These are phyloP conservation scores for Pimpla rufipes DNA, from an alignment of 2,888 invertebrate species.

Conservation along the genomic window DNA sequence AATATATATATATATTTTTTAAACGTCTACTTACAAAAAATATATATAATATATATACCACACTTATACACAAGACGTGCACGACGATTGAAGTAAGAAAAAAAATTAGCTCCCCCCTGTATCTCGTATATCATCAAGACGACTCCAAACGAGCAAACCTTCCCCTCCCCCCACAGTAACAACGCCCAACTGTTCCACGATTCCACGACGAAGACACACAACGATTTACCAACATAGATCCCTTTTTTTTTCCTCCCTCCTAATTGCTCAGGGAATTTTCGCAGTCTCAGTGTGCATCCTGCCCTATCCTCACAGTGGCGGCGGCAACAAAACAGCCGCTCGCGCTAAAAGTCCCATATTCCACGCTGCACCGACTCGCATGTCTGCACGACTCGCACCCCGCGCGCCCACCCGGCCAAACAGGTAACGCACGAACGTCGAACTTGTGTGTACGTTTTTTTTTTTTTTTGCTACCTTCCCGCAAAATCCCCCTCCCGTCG, in stretches of 20 bases:
- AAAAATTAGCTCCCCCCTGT: neutral
- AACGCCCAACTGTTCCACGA: neutral
- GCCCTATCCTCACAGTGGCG: neutral
- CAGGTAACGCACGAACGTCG: too few species aligned
- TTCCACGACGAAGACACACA: neutral
- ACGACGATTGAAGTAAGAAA: neutral
- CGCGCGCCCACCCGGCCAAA: too few species aligned
- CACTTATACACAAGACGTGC: too few species aligned
- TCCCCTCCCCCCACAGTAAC: neutral
- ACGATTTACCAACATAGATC: conserved; percentile 6
- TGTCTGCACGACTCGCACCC: too few species aligned
- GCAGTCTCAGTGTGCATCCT: neutral
- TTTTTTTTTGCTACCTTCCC: conserved; percentile 10
- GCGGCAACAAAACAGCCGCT: too few species aligned
- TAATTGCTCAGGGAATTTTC: conserved; percentile 30
- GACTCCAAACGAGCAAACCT: neutral
- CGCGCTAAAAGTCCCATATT: too few species aligned
- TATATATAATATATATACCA: too few species aligned
- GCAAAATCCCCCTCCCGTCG: conserved; percentile 9
- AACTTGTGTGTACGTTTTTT: neutral
- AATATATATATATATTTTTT: too few species aligned
- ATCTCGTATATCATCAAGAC: neutral
- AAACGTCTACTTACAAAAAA: too few species aligned
- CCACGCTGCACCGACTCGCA: too few species aligned
- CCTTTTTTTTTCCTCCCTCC: neutral